Percentiles rank a stretch among this genome's conserved stretches.
phyloP scores from a whole-genome alignment of 2,888 invertebrate genomes.

The Coleophora flavipennella region DNA sequence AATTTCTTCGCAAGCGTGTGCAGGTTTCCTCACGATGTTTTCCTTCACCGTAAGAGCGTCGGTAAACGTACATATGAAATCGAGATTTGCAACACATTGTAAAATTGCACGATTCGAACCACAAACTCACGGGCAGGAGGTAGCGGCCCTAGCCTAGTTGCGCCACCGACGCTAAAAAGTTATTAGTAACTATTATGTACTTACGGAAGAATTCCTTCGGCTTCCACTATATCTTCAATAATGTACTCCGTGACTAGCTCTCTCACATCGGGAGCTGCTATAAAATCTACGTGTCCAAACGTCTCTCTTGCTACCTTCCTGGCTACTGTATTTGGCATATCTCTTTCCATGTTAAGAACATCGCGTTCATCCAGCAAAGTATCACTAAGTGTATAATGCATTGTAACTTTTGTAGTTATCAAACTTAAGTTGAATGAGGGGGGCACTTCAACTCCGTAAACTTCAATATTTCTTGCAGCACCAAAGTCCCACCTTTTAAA shows the following conservation, averaged over 20 bases:
- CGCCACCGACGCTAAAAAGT: too few relatives aligned
- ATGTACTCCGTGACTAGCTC: conserved; percentile 42
- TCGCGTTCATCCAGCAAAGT: conserved; percentile 36
- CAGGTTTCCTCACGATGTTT: too few relatives aligned
- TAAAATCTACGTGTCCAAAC: conserved; percentile 39
- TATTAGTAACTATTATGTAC: neutral
- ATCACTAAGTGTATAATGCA: conserved; percentile 45
- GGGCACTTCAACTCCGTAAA: conserved; percentile 30
- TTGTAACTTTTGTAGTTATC: conserved; percentile 32
- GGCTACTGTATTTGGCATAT: conserved; percentile 33
- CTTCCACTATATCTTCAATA: conserved; percentile 23
- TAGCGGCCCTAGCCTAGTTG: too few relatives aligned
- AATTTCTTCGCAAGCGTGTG: too few relatives aligned
- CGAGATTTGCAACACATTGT: too few relatives aligned
- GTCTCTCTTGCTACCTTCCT: conserved; percentile 34
- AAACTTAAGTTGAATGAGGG: conserved; percentile 36
- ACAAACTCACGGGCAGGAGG: too few relatives aligned
- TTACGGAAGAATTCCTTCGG: neutral
- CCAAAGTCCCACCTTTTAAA: conserved; percentile 45
- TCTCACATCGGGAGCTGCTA: conserved; percentile 31
- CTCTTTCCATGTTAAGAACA: conserved; percentile 36
- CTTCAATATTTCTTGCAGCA: conserved; percentile 20
- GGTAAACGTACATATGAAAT: too few relatives aligned
- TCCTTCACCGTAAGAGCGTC: too few relatives aligned
- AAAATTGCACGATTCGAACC: too few relatives aligned